Conservation (phyloP, 2,888 invertebrate genomes). For the Oscheius sp. region DNA sequence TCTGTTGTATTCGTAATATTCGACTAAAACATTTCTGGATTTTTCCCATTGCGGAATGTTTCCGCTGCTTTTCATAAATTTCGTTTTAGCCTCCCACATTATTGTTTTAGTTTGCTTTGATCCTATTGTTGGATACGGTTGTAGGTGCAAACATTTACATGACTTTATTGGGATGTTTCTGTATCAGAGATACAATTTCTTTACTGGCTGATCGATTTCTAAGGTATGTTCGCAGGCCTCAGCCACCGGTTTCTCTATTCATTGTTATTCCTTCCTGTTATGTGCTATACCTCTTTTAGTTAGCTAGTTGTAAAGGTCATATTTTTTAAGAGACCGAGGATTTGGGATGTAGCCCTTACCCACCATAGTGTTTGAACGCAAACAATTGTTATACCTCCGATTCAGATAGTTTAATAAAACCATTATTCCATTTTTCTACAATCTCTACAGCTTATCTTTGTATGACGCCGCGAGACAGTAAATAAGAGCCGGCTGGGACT, state of each 20-base stretch:
- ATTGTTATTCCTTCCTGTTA: too few species aligned
- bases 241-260: too few species aligned
- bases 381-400: constrained; percentile 19
- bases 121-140: neutral
- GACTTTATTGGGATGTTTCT: neutral
- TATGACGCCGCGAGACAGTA: constrained; percentile 1
- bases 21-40: neutral
- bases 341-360: neutral
- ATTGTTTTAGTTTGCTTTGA: constrained; percentile 4
- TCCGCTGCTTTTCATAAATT: neutral
- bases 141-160: neutral
- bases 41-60: too few species aligned
- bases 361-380: neutral
- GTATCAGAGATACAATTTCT: neutral
- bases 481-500: too few species aligned
- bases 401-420: constrained; percentile 12
- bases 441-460: too few species aligned
- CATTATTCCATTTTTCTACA: neutral
- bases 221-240: too few species aligned
- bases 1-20: neutral
- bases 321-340: constrained; percentile 1
- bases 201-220: neutral
- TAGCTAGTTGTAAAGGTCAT: neutral
- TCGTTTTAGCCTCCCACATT: neutral
- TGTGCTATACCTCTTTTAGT: neutral